Percentiles rank a stretch among this genome's conserved stretches.
These are phyloP conservation scores for Drosophila colorata DNA, from an alignment of 2,888 invertebrate species.

Conservation along the genomic window DNA sequence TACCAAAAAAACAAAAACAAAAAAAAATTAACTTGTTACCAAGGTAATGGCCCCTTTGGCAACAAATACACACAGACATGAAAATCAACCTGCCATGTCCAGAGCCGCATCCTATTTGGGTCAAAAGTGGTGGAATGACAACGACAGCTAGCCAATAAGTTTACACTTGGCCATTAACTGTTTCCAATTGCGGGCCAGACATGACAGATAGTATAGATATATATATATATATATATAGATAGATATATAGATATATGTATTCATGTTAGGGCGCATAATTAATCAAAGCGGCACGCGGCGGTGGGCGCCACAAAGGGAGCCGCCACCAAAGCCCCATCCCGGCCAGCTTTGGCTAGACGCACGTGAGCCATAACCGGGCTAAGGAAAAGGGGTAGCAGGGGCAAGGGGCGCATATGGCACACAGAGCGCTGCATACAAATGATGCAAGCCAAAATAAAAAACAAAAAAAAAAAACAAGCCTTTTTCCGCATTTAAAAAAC, in stretches of 20 bases:
- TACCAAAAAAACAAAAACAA: constrained; percentile 12
- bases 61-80: constrained; percentile 27
- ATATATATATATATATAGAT: neutral
- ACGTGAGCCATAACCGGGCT: neutral
- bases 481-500: constrained; percentile 73
- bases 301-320: constrained; percentile 77
- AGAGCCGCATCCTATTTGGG: constrained; percentile 45
- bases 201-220: constrained; percentile 3
- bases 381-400: neutral
- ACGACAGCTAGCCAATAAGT: constrained; percentile 40
- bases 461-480: constrained; percentile 29
- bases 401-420: neutral
- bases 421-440: constrained; percentile 70
- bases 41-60: constrained; percentile 37
- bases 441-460: constrained; percentile 29
- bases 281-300: constrained; percentile 75
- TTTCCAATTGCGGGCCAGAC: constrained; percentile 13
- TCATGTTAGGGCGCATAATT: constrained; percentile 56
- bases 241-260: constrained; percentile 6
- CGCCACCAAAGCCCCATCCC: constrained; percentile 63
- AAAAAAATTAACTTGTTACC: constrained; percentile 28
- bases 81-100: constrained; percentile 52
- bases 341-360: constrained; percentile 33
- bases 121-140: constrained; percentile 38
- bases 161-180: constrained; percentile 38